Percentiles rank a stretch among this genome's conserved stretches.
These are phyloP conservation scores for Aurelia sp. DNA, from an alignment of 30 jellyfish, hydroid and myxozoan genomes.

Conservation along the genomic window DNA sequence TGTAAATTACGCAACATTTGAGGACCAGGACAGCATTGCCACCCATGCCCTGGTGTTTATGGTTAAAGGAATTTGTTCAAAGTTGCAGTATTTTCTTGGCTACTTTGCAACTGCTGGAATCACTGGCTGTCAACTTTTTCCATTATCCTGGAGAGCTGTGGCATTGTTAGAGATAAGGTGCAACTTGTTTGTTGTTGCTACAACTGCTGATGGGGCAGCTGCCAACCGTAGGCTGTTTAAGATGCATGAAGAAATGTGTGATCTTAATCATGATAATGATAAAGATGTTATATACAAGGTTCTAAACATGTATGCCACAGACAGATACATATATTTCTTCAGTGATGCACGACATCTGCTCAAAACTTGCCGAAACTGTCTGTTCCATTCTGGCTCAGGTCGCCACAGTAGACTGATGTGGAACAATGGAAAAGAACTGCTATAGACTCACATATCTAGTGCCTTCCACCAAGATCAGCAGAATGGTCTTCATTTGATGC, in stretches of 20 bases:
- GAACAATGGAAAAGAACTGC: slow-evolving; percentile 2
- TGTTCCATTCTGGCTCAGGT: slow-evolving; percentile 43
- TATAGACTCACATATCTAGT: slow-evolving; percentile 6
- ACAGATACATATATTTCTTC: slow-evolving; percentile 31
- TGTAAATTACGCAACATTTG: too few relatives aligned
- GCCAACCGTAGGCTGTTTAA: slow-evolving; percentile 37
- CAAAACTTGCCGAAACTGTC: slow-evolving; percentile 35
- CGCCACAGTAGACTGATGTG: slow-evolving; percentile 11
- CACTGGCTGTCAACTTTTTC: too few relatives aligned
- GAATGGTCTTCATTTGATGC: slow-evolving; percentile 28
- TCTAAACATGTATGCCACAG: slow-evolving; percentile 29
- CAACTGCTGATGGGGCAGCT: slow-evolving; percentile 78
- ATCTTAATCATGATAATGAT: too few relatives aligned
- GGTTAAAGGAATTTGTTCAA: too few relatives aligned
- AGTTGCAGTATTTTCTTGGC: too few relatives aligned
- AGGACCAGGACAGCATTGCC: too few relatives aligned
- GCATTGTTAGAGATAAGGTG: slow-evolving; percentile 7
- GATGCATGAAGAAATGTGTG: slow-evolving; percentile 7
- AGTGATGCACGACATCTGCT: slow-evolving; percentile 69
- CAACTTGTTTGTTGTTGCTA: slow-evolving; percentile 54
- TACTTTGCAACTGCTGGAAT: too few relatives aligned
- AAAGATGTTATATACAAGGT: not conserved
- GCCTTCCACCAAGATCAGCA: not conserved
- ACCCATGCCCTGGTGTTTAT: too few relatives aligned
- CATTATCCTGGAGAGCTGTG: slow-evolving; percentile 63